A percentile compares a stretch with the other conserved stretches of the same genome.
phyloP scores from a whole-genome alignment of 1,140 invertebrate genomes.

The Lordiphosa collinella region DNA sequence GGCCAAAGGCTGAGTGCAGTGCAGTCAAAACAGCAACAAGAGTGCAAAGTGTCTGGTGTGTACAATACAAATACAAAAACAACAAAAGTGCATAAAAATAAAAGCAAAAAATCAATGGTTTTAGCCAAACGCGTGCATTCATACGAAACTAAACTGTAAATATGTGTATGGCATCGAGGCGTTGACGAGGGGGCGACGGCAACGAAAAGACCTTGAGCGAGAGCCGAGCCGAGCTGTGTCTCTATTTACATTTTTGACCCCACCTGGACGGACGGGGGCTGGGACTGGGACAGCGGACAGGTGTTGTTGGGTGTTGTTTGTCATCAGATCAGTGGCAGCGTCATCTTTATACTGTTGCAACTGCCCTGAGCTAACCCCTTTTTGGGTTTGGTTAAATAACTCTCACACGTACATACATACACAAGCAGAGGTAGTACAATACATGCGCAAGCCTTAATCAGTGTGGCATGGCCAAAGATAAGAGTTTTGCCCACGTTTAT shows the following conservation, averaged over 20 bases:
- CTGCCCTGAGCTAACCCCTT: conserved; percentile 17
- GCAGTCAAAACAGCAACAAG: conserved; percentile 9
- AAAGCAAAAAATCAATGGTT: conserved; percentile 61
- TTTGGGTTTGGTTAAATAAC: conserved; percentile 34
- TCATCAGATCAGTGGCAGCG: neutral
- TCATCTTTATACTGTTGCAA: conserved; percentile 8
- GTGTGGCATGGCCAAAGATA: conserved; percentile 58
- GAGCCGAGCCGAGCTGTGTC: conserved; percentile 13
- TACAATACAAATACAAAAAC: conserved; percentile 18
- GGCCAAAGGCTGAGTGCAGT: conserved; percentile 19
- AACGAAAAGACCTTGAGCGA: conserved; percentile 45
- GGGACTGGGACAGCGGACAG: conserved; percentile 40
- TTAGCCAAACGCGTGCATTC: conserved; percentile 17
- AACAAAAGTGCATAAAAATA: conserved; percentile 53
- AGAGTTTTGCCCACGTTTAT: conserved; percentile 40
- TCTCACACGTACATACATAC: conserved; percentile 1
- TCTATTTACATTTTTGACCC: conserved; percentile 58
- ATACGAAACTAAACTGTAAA: conserved; percentile 13
- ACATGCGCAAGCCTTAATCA: conserved; percentile 69
- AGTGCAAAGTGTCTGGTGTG: conserved; percentile 42
- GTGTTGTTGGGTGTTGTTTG: conserved; percentile 50
- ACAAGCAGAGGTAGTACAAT: conserved; percentile 7
- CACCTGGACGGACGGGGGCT: conserved; percentile 63
- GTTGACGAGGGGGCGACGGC: conserved; percentile 7
- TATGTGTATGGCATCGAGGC: conserved; percentile 9